phyloP scores from a whole-genome alignment of 2,113 vertebrate genomes.

The Lasiurus cinereus region DNA sequence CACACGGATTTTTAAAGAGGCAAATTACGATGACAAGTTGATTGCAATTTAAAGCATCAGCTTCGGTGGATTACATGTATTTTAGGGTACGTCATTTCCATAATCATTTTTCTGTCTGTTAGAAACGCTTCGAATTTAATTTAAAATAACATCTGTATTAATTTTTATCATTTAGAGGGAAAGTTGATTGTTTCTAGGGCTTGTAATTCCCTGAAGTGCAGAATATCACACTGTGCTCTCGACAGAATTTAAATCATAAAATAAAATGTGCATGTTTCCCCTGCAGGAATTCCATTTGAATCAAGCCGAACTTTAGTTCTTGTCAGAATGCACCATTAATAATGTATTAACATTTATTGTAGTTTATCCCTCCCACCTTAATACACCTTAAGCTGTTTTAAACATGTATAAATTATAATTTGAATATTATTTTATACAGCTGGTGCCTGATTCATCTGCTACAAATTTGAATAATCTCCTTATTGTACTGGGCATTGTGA shows the following conservation, averaged over 20 bases:
- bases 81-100: constrained; percentile 76
- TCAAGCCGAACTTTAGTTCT: constrained; percentile 71
- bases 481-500: neutral
- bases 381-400: constrained; percentile 61
- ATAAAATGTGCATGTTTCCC: constrained; percentile 65
- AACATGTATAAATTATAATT: constrained; percentile 69
- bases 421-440: constrained; percentile 44
- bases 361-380: constrained; percentile 64
- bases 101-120: constrained; percentile 65
- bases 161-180: constrained; percentile 67
- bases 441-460: neutral
- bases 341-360: constrained; percentile 69
- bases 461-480: neutral
- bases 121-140: constrained; percentile 62
- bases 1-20: constrained; percentile 70
- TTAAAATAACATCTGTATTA: constrained; percentile 79
- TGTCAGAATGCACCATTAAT: constrained; percentile 50
- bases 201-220: constrained; percentile 63
- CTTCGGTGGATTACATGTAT: constrained; percentile 64
- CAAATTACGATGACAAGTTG: constrained; percentile 70
- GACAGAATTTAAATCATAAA: constrained; percentile 74
- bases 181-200: constrained; percentile 61
- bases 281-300: constrained; percentile 57
- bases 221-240: constrained; percentile 46
- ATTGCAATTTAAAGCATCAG: constrained; percentile 76